Percentiles rank a stretch among this genome's conserved stretches.
phyloP scores from a whole-genome alignment of 2,113 vertebrate species.

The Pseudorectes ferrugineus region DNA sequence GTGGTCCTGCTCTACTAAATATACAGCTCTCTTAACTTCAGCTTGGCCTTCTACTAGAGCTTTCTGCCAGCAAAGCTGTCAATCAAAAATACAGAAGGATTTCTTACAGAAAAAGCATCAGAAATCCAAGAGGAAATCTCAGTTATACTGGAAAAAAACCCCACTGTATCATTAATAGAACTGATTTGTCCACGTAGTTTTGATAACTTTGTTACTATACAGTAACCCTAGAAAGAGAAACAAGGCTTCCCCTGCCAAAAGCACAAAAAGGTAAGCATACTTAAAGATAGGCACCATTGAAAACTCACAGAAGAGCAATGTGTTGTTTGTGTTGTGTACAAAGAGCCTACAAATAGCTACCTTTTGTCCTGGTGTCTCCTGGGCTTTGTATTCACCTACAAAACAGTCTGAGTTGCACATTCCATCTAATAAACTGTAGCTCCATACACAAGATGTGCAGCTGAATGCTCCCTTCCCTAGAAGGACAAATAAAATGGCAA shows the following conservation, averaged over 20 bases:
- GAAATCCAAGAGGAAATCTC: neutral
- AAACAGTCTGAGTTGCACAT: conserved; percentile 77
- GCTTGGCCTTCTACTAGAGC: neutral
- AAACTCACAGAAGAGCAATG: neutral
- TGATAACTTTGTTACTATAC: neutral
- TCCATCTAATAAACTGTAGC: conserved; percentile 69
- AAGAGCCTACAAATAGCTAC: neutral
- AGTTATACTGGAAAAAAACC: neutral
- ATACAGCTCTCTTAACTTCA: neutral
- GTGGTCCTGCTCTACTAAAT: neutral
- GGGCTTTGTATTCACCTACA: conserved; percentile 74
- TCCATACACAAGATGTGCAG: conserved; percentile 82
- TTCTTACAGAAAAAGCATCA: neutral
- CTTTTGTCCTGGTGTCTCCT: conserved; percentile 63
- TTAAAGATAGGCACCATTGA: neutral
- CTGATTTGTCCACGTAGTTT: neutral
- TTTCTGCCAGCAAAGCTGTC: neutral
- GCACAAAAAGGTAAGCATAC: neutral
- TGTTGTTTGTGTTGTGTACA: neutral
- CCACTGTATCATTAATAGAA: neutral
- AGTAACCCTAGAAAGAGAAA: neutral
- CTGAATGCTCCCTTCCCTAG: conserved; percentile 69
- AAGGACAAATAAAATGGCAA: neutral
- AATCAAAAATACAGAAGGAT: neutral
- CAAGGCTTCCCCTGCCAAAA: neutral